phyloP scores from a whole-genome alignment of 2,113 vertebrate species.

The Saccopteryx bilineata region DNA sequence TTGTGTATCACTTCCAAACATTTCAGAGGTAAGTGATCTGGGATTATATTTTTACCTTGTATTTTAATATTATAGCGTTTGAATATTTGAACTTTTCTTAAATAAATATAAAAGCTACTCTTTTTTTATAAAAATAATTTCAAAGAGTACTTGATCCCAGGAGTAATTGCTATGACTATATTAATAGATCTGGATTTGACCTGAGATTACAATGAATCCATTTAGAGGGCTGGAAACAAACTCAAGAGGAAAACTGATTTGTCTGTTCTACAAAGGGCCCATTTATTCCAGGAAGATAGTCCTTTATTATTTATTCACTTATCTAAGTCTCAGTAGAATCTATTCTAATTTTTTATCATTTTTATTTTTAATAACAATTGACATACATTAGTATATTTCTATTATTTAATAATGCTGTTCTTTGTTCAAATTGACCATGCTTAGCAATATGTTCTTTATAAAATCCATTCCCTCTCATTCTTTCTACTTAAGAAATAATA shows the following conservation, averaged over 20 bases:
- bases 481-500: conserved; percentile 24
- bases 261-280: not conserved
- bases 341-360: conserved; percentile 1
- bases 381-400: not conserved
- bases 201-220: not conserved
- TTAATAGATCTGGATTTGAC: conserved; percentile 21
- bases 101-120: conserved; percentile 21
- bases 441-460: not conserved
- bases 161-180: not conserved
- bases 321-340: not conserved
- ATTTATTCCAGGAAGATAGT: not conserved
- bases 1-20: not conserved
- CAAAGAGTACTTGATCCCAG: not conserved
- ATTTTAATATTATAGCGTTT: conserved; percentile 5
- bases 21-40: not conserved
- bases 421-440: not conserved
- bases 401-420: not conserved
- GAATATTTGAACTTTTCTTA: conserved; percentile 33
- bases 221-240: not conserved
- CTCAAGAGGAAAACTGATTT: not conserved
- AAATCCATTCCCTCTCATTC: not conserved
- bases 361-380: no score
- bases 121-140: conserved; percentile 42
- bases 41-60: not conserved
- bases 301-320: not conserved